Base-by-base conservation (phyloP, 2,797 vertebrate species). In the Chaetophractus vellerosus region DNA sequence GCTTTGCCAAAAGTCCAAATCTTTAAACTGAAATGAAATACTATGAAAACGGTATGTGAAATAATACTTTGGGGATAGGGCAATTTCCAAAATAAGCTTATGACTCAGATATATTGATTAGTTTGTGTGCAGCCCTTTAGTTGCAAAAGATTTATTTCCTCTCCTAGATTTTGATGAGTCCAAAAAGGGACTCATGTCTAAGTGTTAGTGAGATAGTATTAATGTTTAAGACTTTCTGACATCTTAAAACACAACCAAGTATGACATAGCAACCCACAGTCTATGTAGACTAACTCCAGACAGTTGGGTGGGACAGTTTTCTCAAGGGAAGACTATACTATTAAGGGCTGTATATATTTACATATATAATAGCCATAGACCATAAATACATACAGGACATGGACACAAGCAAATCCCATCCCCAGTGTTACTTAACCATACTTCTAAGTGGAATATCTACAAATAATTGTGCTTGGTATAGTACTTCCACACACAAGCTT, bases 91-190 rank as follows among this genome's bases (percentile, higher is more conserved):
- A 86, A 18, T 80, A 89, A 82, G 28, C 84, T 75, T 68, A 82
- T 50, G 63, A 59, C 36, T 75, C 74, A 50, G 33, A 81, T 72
- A n/a, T n/a, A n/a, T n/a, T n/a, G n/a, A n/a, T 52, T 72, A 75
- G 36, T 76, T 88, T 66, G 66, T 87, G 15, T 63, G 31, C 26
- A 91, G 50, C 0, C 72, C 78, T 79, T 71, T 26, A 83, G 79
- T 55, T 94, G 57, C 21, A 89, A 90, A 84, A 61, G 38, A 55
- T 50, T 8, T 31, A 52, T 80, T 75, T 90, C 84, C 26, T 71
- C 18, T 85, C 10, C 76, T 85, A 75, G 69, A 88, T 68, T 91
- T 83, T 94, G 88, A 81, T 72, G 61, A 93, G 36, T 90, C n/a
- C 52, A 72, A 26, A 91, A 19, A 63, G 16, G 57, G 66, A 76